These are phyloP conservation scores for Coreoperca whiteheadi DNA, from an alignment of 2,113 vertebrate genomes.

Conservation along the genomic window DNA sequence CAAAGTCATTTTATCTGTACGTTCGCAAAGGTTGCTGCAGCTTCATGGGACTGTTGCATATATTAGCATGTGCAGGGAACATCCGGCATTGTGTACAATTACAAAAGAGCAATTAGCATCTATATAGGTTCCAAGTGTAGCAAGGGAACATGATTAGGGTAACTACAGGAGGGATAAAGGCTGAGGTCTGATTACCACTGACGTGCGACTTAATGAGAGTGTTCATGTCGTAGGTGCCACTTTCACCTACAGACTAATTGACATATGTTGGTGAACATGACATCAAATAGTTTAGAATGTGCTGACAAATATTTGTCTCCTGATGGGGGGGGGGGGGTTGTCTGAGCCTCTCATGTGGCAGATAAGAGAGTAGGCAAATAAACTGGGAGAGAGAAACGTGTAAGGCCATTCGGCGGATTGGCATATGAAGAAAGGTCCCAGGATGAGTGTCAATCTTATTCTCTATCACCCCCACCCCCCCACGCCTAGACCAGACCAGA, in stretches of 20 bases:
- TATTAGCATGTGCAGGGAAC: constrained; percentile 54
- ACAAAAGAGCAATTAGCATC: constrained; percentile 81
- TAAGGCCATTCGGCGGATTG: constrained; percentile 75
- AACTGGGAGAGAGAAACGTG: constrained; percentile 66
- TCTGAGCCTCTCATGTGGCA: constrained; percentile 84
- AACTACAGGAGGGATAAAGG: constrained; percentile 42
- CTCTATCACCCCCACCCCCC: not conserved
- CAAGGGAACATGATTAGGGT: constrained; percentile 48
- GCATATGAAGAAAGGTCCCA: constrained; percentile 79
- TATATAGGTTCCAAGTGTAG: constrained; percentile 61
- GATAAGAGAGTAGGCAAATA: constrained; percentile 80
- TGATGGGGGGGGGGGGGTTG: constrained; percentile 76
- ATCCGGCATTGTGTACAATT: constrained; percentile 61
- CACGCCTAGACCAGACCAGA: constrained; percentile 18
- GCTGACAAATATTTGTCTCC: constrained; percentile 71
- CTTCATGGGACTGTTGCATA: constrained; percentile 50
- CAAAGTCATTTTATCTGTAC: constrained; percentile 58
- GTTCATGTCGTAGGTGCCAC: constrained; percentile 17
- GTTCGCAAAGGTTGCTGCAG: constrained; percentile 68
- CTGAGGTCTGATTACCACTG: constrained; percentile 25
- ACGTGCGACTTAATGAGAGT: constrained; percentile 46
- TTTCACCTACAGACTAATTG: constrained; percentile 26
- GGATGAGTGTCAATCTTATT: constrained; percentile 61
- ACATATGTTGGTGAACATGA: constrained; percentile 23
- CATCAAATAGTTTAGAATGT: constrained; percentile 20